Conservation (phyloP, 2,113 vertebrate genomes). For the Loxodonta africana region DNA sequence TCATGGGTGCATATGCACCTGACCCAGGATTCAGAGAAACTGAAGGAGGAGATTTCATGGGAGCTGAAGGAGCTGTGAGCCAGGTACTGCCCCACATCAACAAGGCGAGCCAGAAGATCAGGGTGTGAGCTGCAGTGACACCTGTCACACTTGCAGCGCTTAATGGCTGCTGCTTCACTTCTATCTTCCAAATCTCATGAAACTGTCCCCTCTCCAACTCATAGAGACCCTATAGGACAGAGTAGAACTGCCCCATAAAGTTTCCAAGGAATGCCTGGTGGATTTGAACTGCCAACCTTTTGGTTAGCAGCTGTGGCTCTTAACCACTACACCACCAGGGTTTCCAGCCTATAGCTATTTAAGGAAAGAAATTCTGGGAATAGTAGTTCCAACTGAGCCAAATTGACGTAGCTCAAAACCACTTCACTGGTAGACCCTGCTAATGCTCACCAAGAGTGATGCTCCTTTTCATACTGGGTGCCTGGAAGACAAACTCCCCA, state of each 20-base stretch:
- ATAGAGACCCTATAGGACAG: too few species aligned
- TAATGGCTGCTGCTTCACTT: background rate
- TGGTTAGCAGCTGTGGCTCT: too few species aligned
- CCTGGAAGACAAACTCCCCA: background rate
- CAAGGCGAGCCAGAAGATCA: background rate
- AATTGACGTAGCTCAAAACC: background rate
- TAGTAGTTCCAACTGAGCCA: background rate
- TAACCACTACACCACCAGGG: too few species aligned
- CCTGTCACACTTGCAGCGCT: background rate
- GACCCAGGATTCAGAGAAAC: background rate
- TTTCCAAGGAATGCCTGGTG: too few species aligned
- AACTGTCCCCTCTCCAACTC: background rate
- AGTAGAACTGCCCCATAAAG: too few species aligned
- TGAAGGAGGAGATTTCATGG: background rate
- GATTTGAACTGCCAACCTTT: too few species aligned
- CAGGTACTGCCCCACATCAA: background rate
- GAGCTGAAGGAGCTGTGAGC: too few species aligned
- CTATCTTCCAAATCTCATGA: background rate
- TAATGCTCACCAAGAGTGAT: background rate
- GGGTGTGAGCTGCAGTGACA: too few species aligned
- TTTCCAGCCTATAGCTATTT: too few species aligned
- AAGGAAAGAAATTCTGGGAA: constrained; percentile 30
- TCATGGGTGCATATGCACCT: background rate
- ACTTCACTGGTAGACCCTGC: background rate
- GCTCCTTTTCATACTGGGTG: background rate